Conservation (phyloP, 2,888 invertebrate species). For the Plagiodera versicolora region DNA sequence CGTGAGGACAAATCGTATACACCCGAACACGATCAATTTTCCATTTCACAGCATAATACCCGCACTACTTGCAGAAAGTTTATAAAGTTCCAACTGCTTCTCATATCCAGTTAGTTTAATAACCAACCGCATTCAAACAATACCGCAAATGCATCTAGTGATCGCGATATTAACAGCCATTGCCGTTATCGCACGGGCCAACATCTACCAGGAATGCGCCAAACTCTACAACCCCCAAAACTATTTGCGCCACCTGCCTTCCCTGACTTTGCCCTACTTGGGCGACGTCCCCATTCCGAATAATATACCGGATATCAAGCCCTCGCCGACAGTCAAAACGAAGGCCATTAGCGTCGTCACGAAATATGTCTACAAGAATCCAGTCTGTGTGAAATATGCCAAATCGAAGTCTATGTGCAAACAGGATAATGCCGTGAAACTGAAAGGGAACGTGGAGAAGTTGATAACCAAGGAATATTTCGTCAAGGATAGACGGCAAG, state of each 20-base stretch:
- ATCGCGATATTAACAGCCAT: constrained; percentile 26
- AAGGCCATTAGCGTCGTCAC: constrained; percentile 50
- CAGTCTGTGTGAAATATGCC: constrained; percentile 50
- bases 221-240: constrained; percentile 47
- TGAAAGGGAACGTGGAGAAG: constrained; percentile 39
- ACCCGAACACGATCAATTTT: not conserved
- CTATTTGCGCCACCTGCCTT: constrained; percentile 47
- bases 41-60: not conserved
- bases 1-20: not conserved
- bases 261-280: constrained; percentile 47
- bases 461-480: constrained; percentile 49
- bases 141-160: constrained; percentile 29
- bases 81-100: constrained; percentile 9
- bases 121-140: constrained; percentile 25
- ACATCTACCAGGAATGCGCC: constrained; percentile 41
- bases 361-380: constrained; percentile 49
- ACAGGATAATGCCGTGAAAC: constrained; percentile 26
- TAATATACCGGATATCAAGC: constrained; percentile 40
- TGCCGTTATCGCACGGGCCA: constrained; percentile 23
- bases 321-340: constrained; percentile 48
- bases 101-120: constrained; percentile 33
- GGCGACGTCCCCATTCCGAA: constrained; percentile 44
- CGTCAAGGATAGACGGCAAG: constrained; percentile 33
- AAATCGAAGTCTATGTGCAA: constrained; percentile 41
- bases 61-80: constrained; percentile 9